Conservation (phyloP, 2,888 invertebrate species). For the Carpatolechia fugitivella region DNA sequence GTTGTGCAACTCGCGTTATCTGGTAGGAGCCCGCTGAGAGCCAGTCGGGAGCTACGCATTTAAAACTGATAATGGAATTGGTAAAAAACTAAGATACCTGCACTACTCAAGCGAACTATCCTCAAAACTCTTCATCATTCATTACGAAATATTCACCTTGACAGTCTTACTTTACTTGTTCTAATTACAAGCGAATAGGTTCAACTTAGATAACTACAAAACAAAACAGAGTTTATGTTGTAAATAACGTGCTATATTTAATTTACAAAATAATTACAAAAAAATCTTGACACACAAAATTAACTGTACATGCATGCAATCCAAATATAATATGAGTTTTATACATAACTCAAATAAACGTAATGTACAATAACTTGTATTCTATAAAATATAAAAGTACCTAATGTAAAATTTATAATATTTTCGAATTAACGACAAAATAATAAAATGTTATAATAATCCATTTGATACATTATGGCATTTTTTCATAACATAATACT, state of each 20-base stretch:
- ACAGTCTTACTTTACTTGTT: constrained; percentile 6
- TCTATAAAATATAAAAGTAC: constrained; percentile 46
- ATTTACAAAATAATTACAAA: constrained; percentile 79
- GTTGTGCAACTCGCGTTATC: constrained; percentile 45
- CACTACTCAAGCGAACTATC: neutral
- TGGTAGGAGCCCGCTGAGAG: constrained; percentile 41
- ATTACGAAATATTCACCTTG: constrained; percentile 5
- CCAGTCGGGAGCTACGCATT: neutral
- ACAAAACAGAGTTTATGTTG: constrained; percentile 44
- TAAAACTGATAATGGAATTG: neutral
- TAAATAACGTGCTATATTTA: constrained; percentile 80
- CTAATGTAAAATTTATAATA: constrained; percentile 54
- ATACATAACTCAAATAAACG: constrained; percentile 45
- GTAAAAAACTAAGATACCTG: neutral
- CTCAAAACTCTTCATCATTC: neutral
- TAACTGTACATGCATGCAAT: constrained; percentile 75
- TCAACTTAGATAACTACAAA: constrained; percentile 2
- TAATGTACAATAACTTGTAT: constrained; percentile 65
- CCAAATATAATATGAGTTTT: constrained; percentile 56
- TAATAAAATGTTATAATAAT: constrained; percentile 55
- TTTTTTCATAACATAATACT: constrained; percentile 71
- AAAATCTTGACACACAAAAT: constrained; percentile 70
- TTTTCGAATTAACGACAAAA: constrained; percentile 53
- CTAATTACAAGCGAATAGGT: neutral
- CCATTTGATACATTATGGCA: constrained; percentile 76